Percentiles rank a stretch among this genome's conserved stretches.
Conservation (phyloP, 1,140 invertebrate genomes). For the Colletes latitarsis region DNA sequence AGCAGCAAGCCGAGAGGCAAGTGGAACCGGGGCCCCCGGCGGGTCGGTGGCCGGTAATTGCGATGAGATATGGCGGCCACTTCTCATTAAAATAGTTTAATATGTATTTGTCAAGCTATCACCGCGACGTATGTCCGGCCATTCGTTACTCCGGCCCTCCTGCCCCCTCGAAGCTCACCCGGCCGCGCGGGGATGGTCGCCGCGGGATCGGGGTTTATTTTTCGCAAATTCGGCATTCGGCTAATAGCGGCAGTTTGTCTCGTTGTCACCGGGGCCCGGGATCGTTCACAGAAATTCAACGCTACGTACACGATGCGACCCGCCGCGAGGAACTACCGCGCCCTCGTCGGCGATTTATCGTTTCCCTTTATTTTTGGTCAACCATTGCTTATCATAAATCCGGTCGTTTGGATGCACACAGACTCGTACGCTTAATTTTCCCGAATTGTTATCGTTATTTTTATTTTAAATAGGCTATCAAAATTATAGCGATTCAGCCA, state of each 20-base stretch:
- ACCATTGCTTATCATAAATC: too few species aligned
- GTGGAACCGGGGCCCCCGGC: slow-evolving; percentile 45
- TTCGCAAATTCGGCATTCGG: slow-evolving; percentile 69
- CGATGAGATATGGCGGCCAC: slow-evolving; percentile 76
- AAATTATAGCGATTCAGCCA: too few species aligned
- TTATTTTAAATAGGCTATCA: too few species aligned
- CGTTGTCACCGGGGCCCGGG: slow-evolving; percentile 64
- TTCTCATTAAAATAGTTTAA: slow-evolving; percentile 79
- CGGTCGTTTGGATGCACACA: too few species aligned
- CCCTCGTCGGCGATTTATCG: neutral
- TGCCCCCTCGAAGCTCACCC: slow-evolving; percentile 3
- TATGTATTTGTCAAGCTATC: slow-evolving; percentile 76
- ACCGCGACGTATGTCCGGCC: slow-evolving; percentile 65
- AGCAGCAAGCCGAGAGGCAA: slow-evolving; percentile 48
- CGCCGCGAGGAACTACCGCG: neutral
- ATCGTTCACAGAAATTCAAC: slow-evolving; percentile 27
- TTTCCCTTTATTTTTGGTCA: neutral
- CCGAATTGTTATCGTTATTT: too few species aligned
- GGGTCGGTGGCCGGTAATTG: slow-evolving; percentile 73
- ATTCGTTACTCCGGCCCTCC: slow-evolving; percentile 64
- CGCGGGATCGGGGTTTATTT: slow-evolving; percentile 56
- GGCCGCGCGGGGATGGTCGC: neutral
- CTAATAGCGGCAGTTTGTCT: slow-evolving; percentile 69
- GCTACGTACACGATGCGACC: neutral
- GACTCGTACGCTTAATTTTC: too few species aligned